Percentiles rank a stretch among this genome's conserved stretches.
phyloP scores from a whole-genome alignment of 2,888 invertebrate genomes.

The Ariolimax columbianus region DNA sequence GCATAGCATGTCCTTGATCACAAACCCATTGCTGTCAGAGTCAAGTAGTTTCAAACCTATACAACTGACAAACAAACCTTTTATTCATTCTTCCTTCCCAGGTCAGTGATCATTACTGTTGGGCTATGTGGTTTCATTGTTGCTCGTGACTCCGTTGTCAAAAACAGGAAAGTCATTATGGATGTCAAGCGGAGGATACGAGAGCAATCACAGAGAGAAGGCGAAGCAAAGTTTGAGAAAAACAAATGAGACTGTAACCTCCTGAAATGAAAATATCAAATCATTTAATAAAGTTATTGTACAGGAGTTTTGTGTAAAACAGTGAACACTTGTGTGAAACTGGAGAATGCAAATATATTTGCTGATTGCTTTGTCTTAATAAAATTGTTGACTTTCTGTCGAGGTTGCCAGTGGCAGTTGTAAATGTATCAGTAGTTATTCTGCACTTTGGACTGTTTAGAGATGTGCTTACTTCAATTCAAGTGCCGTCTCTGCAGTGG shows the following conservation, averaged over 20 bases:
- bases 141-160: constrained; percentile 51
- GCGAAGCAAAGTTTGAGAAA: constrained; percentile 25
- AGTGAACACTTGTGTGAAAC: neutral
- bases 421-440: too few species aligned
- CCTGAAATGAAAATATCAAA: neutral
- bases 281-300: neutral
- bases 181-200: constrained; percentile 51
- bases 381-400: too few species aligned
- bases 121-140: constrained; percentile 50
- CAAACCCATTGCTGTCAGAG: too few species aligned
- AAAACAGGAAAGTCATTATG: constrained; percentile 55
- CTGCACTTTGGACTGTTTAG: too few species aligned
- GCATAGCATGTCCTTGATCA: too few species aligned
- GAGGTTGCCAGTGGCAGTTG: too few species aligned
- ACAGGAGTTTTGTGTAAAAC: neutral
- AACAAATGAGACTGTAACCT: neutral
- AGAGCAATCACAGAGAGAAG: constrained; percentile 51
- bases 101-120: constrained; percentile 51
- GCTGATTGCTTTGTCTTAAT: too few species aligned
- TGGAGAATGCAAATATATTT: too few species aligned
- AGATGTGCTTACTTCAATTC: too few species aligned
- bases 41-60: too few species aligned
- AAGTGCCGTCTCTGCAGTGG: too few species aligned
- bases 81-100: constrained; percentile 8
- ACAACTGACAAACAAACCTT: too few species aligned